Evolutionary conservation across 2,113 vertebrate species (phyloP).

Genomic region (Urocolius indicus): DNA sequence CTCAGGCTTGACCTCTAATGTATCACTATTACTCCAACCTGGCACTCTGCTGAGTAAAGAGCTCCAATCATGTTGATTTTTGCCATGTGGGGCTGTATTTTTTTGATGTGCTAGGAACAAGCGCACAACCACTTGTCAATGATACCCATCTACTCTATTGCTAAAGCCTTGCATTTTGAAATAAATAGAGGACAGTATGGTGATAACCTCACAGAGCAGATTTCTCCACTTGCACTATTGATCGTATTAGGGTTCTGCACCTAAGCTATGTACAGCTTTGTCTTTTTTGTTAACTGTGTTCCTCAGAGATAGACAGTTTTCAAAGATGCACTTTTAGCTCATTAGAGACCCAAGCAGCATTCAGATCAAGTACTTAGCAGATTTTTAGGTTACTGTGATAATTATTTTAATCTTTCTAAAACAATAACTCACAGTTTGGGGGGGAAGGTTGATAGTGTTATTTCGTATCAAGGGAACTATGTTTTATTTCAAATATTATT

Average conservation of each 20-base stretch:
- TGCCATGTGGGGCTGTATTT: not conserved
- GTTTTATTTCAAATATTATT: constrained; percentile 11
- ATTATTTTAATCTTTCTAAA: constrained; percentile 3
- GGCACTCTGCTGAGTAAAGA: not conserved
- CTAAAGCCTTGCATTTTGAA: not conserved
- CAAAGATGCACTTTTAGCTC: constrained; percentile 3
- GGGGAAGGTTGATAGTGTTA: not conserved
- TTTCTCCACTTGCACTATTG: not conserved
- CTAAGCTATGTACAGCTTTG: not conserved
- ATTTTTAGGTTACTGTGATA: constrained; percentile 19
- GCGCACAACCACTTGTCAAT: not conserved
- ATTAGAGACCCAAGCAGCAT: constrained; percentile 16
- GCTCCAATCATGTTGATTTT: not conserved
- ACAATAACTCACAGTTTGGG: not conserved
- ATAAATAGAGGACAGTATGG: not conserved
- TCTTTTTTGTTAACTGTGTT: constrained; percentile 11
- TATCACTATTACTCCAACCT: not conserved
- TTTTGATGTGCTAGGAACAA: not conserved
- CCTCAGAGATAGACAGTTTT: not conserved
- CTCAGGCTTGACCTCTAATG: not conserved
- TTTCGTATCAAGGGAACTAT: not conserved
- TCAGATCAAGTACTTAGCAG: constrained; percentile 31
- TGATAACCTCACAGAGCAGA: not conserved
- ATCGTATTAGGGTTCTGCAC: not conserved
- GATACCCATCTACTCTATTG: not conserved